Percentiles rank a stretch among this genome's conserved stretches.
Evolutionary conservation across 2,797 vertebrate genomes (phyloP).

Genomic region (Muraenolepis orangiensis): DNA sequence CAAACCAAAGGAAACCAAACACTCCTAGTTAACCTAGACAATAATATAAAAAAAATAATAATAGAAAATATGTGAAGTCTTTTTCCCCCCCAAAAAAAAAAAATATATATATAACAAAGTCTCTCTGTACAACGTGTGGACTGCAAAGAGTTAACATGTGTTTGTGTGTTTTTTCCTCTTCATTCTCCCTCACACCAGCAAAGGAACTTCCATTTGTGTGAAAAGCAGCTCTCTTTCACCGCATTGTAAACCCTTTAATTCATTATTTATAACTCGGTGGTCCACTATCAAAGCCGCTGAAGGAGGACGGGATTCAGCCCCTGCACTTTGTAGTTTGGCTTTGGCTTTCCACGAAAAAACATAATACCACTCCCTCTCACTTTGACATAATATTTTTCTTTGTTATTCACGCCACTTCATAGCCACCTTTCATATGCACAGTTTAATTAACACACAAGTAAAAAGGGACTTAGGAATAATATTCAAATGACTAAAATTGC

Average conservation of each 20-base stretch:
- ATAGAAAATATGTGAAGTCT: conserved; percentile 68
- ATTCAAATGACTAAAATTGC: neutral
- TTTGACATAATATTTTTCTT: conserved; percentile 70
- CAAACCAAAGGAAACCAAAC: conserved; percentile 76
- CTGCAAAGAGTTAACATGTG: conserved; percentile 66
- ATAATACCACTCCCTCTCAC: conserved; percentile 57
- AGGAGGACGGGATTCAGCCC: conserved; percentile 65
- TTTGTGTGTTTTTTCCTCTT: conserved; percentile 25
- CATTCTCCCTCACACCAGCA: conserved; percentile 44
- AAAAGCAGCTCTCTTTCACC: conserved; percentile 66
- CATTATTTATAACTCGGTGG: conserved; percentile 75
- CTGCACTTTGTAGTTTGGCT: conserved; percentile 65
- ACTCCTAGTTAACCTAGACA: conserved; percentile 74
- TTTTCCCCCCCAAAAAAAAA: too few species aligned
- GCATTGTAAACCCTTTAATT: conserved; percentile 75
- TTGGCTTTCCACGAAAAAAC: conserved; percentile 44
- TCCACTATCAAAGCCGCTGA: conserved; percentile 74
- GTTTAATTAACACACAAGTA: conserved; percentile 54
- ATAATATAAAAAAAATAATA: conserved; percentile 63
- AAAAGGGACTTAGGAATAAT: conserved; percentile 26
- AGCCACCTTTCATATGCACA: conserved; percentile 52
- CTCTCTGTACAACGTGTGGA: conserved; percentile 42
- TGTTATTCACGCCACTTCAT: conserved; percentile 59
- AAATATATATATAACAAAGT: conserved; percentile 27
- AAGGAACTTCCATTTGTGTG: conserved; percentile 62